Conservation (phyloP, 2,797 vertebrate species). For the Rallus crepitans region DNA sequence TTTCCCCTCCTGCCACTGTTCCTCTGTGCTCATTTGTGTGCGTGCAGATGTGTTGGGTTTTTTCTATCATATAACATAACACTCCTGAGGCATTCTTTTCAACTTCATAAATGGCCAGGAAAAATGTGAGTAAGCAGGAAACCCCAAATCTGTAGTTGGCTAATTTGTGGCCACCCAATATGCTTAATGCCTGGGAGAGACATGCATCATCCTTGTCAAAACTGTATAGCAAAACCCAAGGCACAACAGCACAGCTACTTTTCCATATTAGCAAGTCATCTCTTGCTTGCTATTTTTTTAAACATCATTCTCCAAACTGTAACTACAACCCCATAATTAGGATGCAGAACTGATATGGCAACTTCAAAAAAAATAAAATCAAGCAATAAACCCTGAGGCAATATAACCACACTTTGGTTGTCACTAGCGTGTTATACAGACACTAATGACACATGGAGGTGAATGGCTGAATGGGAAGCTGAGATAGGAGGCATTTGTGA, state of each 20-base stretch:
- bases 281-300: background rate
- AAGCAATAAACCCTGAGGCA: background rate
- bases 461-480: background rate
- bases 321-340: slow-evolving; percentile 33
- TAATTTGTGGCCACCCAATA: background rate
- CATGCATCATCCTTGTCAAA: background rate
- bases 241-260: background rate
- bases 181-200: background rate
- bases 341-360: background rate
- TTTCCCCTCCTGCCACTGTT: background rate
- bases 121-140: slow-evolving; percentile 9
- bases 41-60: background rate
- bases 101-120: background rate
- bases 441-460: background rate
- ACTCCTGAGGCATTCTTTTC: background rate
- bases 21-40: background rate
- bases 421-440: background rate
- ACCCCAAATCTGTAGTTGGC: background rate
- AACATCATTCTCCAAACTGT: background rate
- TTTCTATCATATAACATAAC: background rate
- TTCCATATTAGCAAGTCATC: background rate
- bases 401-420: background rate
- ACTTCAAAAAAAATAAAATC: slow-evolving; percentile 25
- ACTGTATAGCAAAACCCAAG: background rate
- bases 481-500: slow-evolving; percentile 25